These are phyloP conservation scores for Ylistrum balloti DNA, from an alignment of 1,140 invertebrate species.

Conservation along the genomic window DNA sequence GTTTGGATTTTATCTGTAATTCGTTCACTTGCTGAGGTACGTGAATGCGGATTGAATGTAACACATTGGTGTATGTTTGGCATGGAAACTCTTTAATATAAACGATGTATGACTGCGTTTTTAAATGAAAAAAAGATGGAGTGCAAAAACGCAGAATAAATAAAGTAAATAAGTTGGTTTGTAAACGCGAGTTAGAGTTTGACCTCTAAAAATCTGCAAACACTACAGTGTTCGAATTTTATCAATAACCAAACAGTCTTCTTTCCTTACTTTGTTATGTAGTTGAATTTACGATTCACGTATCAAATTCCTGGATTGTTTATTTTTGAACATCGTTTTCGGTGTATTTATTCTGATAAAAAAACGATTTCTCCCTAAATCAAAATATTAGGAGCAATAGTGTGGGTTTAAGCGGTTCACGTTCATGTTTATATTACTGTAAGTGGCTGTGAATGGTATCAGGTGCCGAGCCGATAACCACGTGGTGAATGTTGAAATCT, in stretches of 20 bases:
- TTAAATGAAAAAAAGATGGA: too few relatives aligned
- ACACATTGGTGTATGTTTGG: neutral
- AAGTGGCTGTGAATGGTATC: constrained; percentile 22
- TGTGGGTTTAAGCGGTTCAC: neutral
- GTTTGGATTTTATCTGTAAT: neutral
- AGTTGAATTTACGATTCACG: neutral
- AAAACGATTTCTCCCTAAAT: constrained; percentile 25
- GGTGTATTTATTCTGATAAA: neutral
- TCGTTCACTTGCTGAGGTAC: neutral
- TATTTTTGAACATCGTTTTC: neutral
- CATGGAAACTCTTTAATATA: neutral
- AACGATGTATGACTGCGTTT: neutral
- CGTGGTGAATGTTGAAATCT: neutral
- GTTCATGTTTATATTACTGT: neutral
- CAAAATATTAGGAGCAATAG: constrained; percentile 17
- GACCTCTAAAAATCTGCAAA: neutral
- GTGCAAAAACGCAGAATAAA: too few relatives aligned
- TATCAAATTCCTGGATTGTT: neutral
- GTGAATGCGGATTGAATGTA: neutral
- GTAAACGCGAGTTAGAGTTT: neutral
- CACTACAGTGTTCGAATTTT: neutral
- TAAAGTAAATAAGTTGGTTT: neutral
- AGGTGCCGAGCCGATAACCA: neutral
- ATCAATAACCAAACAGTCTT: neutral
- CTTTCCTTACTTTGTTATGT: neutral